Conservation (phyloP, 2,888 invertebrate species). For the Mesoligia furuncula region DNA sequence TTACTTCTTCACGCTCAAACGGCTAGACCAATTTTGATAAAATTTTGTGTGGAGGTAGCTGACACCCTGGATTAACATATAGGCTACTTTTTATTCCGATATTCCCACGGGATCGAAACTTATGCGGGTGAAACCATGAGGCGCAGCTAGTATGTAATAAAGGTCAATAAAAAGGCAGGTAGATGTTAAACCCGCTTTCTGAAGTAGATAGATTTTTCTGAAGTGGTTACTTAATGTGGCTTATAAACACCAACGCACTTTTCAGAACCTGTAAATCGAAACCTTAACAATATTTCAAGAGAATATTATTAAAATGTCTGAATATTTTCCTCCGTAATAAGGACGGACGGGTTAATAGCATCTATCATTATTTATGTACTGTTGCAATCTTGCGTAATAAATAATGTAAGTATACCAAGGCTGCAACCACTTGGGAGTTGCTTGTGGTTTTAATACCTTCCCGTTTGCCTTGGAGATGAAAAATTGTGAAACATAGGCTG, state of each 20-base stretch:
- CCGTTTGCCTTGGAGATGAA: constrained; percentile 20
- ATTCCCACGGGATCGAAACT: no score
- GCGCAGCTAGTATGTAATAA: no score
- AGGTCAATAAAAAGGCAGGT: background rate
- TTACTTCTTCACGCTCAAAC: no score
- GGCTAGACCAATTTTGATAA: no score
- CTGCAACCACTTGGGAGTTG: constrained; percentile 34
- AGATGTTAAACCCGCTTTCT: background rate
- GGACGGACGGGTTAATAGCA: constrained; percentile 31
- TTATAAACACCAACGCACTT: background rate
- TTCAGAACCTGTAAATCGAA: background rate
- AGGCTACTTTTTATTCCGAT: no score
- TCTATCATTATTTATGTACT: constrained; percentile 54
- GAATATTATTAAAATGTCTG: constrained; percentile 32
- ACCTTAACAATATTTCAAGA: constrained; percentile 8
- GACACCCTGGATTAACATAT: no score
- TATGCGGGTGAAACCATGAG: no score
- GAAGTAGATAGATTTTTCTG: background rate
- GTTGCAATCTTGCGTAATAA: constrained; percentile 44
- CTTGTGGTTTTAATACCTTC: constrained; percentile 26
- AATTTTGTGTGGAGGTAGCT: no score
- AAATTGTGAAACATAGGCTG: background rate
- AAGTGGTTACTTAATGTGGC: background rate
- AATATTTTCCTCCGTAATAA: constrained; percentile 40
- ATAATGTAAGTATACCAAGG: constrained; percentile 31